Percentiles rank a stretch among this genome's conserved stretches.
These are phyloP conservation scores for Operophtera brumata DNA, from an alignment of 2,888 invertebrate species.

Conservation along the genomic window DNA sequence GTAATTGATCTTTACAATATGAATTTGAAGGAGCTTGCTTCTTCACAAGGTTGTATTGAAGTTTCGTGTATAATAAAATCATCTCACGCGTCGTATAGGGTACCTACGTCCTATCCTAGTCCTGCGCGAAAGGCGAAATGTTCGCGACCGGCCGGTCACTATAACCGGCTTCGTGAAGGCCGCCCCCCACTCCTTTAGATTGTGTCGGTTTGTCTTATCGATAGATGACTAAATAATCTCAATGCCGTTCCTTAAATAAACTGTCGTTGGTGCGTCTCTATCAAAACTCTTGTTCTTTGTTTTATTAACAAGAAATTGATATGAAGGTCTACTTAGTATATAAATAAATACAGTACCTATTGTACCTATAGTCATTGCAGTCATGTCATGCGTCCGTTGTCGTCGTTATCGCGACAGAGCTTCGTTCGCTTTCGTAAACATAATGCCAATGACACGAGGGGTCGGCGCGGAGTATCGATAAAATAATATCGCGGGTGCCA, in stretches of 20 bases:
- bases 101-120: conserved; percentile 61
- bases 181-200: conserved; percentile 64
- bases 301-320: neutral
- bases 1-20: conserved; percentile 57
- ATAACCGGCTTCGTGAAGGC: conserved; percentile 80
- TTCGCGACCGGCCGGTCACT: conserved; percentile 58
- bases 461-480: conserved; percentile 64
- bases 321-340: neutral
- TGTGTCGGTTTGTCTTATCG: conserved; percentile 58
- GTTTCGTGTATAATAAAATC: conserved; percentile 12
- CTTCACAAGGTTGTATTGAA: neutral
- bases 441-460: conserved; percentile 75
- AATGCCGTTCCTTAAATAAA: conserved; percentile 25
- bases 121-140: conserved; percentile 76
- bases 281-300: conserved; percentile 5
- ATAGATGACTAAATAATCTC: conserved; percentile 45
- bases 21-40: neutral
- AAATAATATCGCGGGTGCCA: conserved; percentile 48
- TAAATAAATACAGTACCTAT: conserved; percentile 26
- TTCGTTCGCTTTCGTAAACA: conserved; percentile 69
- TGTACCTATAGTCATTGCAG: conserved; percentile 47
- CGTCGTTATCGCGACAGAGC: conserved; percentile 58
- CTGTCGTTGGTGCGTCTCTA: neutral
- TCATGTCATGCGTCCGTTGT: conserved; percentile 18
- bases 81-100: conserved; percentile 49